Evolutionary conservation across 2,113 vertebrate genomes (phyloP).

Genomic region (Guaruba guarouba): DNA sequence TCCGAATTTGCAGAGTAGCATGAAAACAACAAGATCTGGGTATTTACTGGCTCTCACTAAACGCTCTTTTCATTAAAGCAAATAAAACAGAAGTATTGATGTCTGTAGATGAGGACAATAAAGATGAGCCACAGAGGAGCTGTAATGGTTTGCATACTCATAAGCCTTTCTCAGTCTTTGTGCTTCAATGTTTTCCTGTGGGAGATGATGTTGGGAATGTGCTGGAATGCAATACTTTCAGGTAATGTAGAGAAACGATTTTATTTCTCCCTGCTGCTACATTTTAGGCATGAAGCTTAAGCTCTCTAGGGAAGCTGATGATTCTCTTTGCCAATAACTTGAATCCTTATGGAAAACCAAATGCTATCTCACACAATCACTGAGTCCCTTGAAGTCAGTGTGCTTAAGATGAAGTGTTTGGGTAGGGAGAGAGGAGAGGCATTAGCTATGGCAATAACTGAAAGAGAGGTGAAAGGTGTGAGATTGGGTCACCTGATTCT

Average conservation of each 20-base stretch:
- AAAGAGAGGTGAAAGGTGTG: neutral
- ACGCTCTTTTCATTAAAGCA: constrained; percentile 51
- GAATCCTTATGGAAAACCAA: neutral
- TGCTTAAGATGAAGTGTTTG: neutral
- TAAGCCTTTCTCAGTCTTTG: constrained; percentile 22
- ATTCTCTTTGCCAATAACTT: neutral
- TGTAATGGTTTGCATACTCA: constrained; percentile 35
- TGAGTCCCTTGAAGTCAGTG: accelerated
- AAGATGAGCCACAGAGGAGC: constrained; percentile 40
- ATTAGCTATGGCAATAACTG: neutral
- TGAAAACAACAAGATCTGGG: neutral
- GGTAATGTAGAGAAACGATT: constrained; percentile 8
- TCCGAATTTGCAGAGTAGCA: neutral
- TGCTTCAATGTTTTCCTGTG: neutral
- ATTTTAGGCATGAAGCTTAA: neutral
- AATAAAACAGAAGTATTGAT: constrained; percentile 55
- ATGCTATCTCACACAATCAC: neutral
- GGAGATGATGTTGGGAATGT: neutral
- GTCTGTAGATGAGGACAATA: constrained; percentile 43
- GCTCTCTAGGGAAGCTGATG: neutral
- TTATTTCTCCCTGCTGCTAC: neutral
- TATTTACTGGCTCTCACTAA: constrained; percentile 16
- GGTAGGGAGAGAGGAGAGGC: neutral
- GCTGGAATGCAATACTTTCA: neutral
- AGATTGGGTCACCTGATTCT: neutral